Evolutionary conservation across 2,113 vertebrate genomes (phyloP).

Genomic region (Eolophus roseicapilla): DNA sequence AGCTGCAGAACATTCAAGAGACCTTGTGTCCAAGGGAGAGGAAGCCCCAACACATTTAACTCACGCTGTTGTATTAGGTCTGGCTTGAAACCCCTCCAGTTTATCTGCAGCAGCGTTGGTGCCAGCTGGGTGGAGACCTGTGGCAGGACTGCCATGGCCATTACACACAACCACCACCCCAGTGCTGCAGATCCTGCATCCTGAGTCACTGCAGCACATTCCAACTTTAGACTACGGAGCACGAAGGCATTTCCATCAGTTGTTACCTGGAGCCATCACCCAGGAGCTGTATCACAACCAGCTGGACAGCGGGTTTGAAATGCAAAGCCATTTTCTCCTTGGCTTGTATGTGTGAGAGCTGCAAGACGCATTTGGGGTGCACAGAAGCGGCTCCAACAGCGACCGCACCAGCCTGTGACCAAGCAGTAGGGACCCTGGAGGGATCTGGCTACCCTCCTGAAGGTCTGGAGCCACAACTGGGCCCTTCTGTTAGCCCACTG

Average conservation of each 20-base stretch:
- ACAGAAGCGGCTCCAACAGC: background rate
- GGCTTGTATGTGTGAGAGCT: background rate
- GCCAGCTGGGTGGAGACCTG: background rate
- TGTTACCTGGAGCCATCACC: background rate
- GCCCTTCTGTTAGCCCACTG: accelerated
- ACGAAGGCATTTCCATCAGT: background rate
- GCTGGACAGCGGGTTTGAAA: background rate
- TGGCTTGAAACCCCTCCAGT: background rate
- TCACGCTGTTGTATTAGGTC: accelerated
- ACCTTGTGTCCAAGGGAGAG: background rate
- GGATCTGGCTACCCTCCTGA: background rate
- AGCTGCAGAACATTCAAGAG: background rate
- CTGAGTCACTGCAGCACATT: background rate
- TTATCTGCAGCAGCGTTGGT: background rate
- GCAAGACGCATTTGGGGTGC: background rate
- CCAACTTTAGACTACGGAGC: background rate
- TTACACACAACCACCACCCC: background rate
- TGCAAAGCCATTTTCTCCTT: background rate
- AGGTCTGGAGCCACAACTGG: background rate
- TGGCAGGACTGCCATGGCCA: background rate
- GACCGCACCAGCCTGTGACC: background rate
- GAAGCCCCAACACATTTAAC: background rate
- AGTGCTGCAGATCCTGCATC: background rate
- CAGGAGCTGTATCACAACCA: background rate
- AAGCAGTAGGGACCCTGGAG: too few species aligned